Conservation (phyloP, 2,797 vertebrate species). For the Melanotaenia nigrans region DNA sequence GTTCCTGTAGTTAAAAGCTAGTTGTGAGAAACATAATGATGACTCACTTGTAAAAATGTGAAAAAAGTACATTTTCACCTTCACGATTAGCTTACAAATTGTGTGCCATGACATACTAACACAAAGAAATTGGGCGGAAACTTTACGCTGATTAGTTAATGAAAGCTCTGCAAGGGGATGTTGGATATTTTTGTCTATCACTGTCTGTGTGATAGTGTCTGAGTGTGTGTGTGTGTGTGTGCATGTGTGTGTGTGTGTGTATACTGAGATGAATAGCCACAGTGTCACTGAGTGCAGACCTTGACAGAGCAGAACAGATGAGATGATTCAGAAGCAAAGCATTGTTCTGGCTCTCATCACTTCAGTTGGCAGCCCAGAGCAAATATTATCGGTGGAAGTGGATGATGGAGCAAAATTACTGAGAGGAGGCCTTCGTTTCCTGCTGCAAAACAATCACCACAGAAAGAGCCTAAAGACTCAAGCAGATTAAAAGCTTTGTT, state of each 20-base stretch:
- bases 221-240: neutral
- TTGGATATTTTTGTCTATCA: slow-evolving; percentile 48
- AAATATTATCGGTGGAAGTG: slow-evolving; percentile 72
- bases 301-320: slow-evolving; percentile 79
- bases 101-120: slow-evolving; percentile 10
- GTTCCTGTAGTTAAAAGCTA: neutral
- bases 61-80: neutral
- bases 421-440: slow-evolving; percentile 43
- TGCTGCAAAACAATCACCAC: slow-evolving; percentile 50
- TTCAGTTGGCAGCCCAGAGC: slow-evolving; percentile 60
- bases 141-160: slow-evolving; percentile 40
- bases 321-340: slow-evolving; percentile 76
- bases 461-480: slow-evolving; percentile 45
- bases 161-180: slow-evolving; percentile 24
- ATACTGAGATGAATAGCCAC: slow-evolving; percentile 68
- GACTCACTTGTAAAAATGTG: neutral
- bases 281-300: slow-evolving; percentile 72
- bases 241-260: slow-evolving; percentile 40
- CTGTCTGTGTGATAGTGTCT: slow-evolving; percentile 36
- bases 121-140: slow-evolving; percentile 19
- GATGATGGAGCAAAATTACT: slow-evolving; percentile 63
- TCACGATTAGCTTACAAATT: neutral
- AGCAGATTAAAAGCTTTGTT: slow-evolving; percentile 57
- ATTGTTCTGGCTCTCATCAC: slow-evolving; percentile 70
- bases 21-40: neutral